Base-by-base conservation (phyloP, 1,140 invertebrate genomes). In the Arion vulgaris region DNA sequence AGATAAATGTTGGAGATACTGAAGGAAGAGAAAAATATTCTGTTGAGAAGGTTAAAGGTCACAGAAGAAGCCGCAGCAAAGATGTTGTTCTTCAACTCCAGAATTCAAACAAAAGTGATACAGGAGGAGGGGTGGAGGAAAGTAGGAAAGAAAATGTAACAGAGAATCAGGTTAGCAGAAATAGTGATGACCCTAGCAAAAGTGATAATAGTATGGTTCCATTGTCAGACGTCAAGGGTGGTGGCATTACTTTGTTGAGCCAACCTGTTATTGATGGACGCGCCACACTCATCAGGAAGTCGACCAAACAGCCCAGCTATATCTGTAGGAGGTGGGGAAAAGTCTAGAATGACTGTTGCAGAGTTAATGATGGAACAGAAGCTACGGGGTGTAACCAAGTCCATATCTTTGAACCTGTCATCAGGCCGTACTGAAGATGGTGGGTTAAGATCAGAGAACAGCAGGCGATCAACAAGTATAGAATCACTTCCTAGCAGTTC, bases 261-360 rank as follows among this genome's bases (percentile, higher is more conserved):
- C 85, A 83, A 19, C 87, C 87, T 7, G 85, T 88, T 0, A 81
- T 88, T 41, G 87, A 88, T 85, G 87, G 85, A 0, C 82, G 87
- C n/a, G 62, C 51, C 86, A 0, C 86, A 86, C 80, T 84, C 82
- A 28, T 86, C 87, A 49, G 86, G 86, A 23, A 88, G 87, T 72
- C 82, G 87, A 62, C 87, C 87, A 28, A 86, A 72, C 74, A 88
- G 87, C 71, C 87, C 87, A 34, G 81, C 82, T 45, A 51, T 86
- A 13, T 28, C 66, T n/a, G 68, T 62, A 32, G 76, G 36, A 0
- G 19, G 73, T 66, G 57, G 83, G 76, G 72, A 86, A 76, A 82
- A 76, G 13, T 34, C 62, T 5, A 74, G 80, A 32, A 13, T 62
- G 9, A 34, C 82, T 57, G 68, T 53, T 15, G 81, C 85, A 49